A percentile compares a stretch with the other conserved stretches of the same genome.
These are phyloP conservation scores for Haemorhous mexicanus DNA, from an alignment of 2,113 vertebrate genomes.

Conservation along the genomic window DNA sequence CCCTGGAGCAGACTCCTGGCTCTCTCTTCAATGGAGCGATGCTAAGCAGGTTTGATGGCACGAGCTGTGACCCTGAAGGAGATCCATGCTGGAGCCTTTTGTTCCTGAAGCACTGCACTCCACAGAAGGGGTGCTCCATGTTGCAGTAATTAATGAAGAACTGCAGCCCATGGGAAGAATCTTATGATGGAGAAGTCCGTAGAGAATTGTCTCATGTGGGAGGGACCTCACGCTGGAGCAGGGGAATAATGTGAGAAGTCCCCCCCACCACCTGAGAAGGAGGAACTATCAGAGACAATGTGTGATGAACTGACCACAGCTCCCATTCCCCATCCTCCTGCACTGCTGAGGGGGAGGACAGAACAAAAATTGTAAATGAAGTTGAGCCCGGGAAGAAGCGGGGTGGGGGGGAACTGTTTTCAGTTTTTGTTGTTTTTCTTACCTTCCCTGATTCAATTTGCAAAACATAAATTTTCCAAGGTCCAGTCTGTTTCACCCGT, in stretches of 20 bases:
- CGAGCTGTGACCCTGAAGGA: neutral
- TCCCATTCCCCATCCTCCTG: neutral
- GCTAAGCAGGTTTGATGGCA: neutral
- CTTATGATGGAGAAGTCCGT: too few relatives aligned
- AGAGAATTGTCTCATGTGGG: neutral
- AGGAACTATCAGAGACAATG: neutral
- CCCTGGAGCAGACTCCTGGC: neutral
- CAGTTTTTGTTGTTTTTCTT: neutral
- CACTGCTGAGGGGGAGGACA: fast-evolving
- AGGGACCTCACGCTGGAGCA: fast-evolving
- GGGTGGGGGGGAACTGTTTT: fast-evolving
- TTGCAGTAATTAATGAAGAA: neutral
- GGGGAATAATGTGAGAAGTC: neutral
- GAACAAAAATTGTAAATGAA: neutral
- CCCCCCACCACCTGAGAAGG: fast-evolving
- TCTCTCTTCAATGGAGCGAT: neutral
- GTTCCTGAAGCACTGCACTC: neutral
- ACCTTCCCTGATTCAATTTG: neutral
- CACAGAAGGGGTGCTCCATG: neutral
- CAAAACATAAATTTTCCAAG: neutral
- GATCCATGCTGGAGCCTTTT: neutral
- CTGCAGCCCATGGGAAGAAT: neutral
- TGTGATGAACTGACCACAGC: neutral
- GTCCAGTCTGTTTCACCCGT: neutral
- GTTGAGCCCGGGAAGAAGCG: neutral